Evolutionary conservation across 2,113 vertebrate genomes (phyloP), one percentile per base, ranked within the genome.

Genomic region (Lichenostomus cassidix): DNA sequence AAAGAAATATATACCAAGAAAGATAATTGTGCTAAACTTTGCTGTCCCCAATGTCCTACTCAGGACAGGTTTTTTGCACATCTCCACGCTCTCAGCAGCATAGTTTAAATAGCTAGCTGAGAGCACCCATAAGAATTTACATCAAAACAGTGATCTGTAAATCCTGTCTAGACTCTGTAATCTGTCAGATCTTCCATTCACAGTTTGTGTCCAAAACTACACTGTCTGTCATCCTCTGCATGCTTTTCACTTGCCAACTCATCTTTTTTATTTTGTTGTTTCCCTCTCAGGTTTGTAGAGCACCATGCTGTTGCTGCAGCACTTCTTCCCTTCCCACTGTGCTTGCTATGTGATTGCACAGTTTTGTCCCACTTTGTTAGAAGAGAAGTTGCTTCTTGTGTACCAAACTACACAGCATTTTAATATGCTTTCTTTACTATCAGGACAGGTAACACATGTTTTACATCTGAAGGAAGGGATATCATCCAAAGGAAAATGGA

Each of bases 211-310:
- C 63, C 77, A 87, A 83, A 83, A 10, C 29, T n/a, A 24, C 35
- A 12, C 8, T 58, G 16, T 24, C 58, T 58, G 28, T 60, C 37
- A 50, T 18, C 27, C 7, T 47, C 56, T 74, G 15, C 18, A 50
- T 44, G 52, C 3, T 44, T 0, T 0, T 37, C 20, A 70, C 25
- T 62, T 56, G 18, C 37, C 12, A 20, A 27, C 15, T 68, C 47
- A 47, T 50, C n/a, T 68, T 79, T 73, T 83, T 59, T 15, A 14
- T 63, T 85, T 64, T 65, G 20, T 29, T 37, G 5, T 69, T 86
- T 70, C 17, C 24, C 42, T 58, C 37, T 27, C 29, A n/a, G 27
- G 23, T 65, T n/a, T 50, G 19, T 17, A 31, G 28, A 41, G 46
- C 9, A 22, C 41, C 27, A 27, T 24, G 20, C 16, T 70, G 33